A percentile compares a stretch with the other conserved stretches of the same genome.
Conservation (phyloP, 35 echinoderm and acorn worm genomes). For the Eucidaris tribuloides region DNA sequence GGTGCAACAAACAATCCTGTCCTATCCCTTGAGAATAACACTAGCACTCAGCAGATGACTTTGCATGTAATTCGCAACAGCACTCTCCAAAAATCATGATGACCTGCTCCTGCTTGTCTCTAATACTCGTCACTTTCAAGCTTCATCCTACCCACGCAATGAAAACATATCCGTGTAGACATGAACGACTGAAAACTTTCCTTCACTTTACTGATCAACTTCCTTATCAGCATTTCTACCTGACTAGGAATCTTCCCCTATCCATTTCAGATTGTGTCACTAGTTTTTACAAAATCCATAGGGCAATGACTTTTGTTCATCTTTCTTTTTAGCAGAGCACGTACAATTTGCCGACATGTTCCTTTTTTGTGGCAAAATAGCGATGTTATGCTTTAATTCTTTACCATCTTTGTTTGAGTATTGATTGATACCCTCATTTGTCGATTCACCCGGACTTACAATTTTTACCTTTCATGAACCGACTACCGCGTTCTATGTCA, state of each 20-base stretch:
- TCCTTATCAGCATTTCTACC: too few relatives aligned
- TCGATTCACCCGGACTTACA: too few relatives aligned
- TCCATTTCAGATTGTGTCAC: not conserved
- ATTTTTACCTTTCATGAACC: too few relatives aligned
- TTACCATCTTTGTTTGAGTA: not conserved
- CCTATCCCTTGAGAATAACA: too few relatives aligned
- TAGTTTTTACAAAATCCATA: not conserved
- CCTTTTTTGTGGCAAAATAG: not conserved
- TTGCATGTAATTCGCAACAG: too few relatives aligned
- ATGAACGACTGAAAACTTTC: not conserved
- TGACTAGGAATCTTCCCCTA: too few relatives aligned
- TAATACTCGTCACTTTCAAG: not conserved
- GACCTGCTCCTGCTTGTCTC: not conserved
- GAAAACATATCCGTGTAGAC: not conserved
- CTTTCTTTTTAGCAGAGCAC: not conserved
- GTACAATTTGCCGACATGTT: too few relatives aligned
- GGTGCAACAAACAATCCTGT: not conserved
- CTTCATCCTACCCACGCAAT: not conserved
- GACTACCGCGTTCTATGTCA: too few relatives aligned
- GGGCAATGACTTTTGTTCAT: not conserved
- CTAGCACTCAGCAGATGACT: too few relatives aligned
- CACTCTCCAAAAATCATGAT: too few relatives aligned
- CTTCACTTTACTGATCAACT: not conserved
- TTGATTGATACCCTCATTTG: not conserved
- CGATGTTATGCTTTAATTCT: not conserved